Evolutionary conservation across 2,797 vertebrate genomes (phyloP).

Genomic region (Pagetopsis macropterus): DNA sequence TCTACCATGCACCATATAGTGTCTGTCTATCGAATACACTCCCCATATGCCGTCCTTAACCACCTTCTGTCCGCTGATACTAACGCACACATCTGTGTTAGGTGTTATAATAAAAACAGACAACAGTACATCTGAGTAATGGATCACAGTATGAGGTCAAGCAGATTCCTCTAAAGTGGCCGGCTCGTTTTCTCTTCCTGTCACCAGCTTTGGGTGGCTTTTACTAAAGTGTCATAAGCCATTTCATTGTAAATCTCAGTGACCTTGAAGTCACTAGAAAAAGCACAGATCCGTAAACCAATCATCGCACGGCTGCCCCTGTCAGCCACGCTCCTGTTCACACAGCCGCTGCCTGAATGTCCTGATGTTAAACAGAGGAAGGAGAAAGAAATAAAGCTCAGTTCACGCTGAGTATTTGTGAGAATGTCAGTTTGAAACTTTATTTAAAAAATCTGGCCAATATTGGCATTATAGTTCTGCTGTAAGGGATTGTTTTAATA

Average conservation of each 20-base stretch:
- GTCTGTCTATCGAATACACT: constrained; percentile 80
- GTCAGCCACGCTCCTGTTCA: constrained; percentile 90
- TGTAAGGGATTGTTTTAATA: constrained; percentile 45
- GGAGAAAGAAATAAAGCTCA: constrained; percentile 65
- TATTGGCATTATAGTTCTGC: constrained; percentile 20
- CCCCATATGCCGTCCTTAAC: constrained; percentile 84
- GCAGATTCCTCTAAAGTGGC: constrained; percentile 86
- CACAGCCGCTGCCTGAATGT: constrained; percentile 78
- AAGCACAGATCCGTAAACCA: constrained; percentile 93
- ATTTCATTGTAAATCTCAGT: constrained; percentile 93
- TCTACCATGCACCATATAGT: constrained; percentile 67
- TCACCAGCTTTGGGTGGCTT: constrained; percentile 90
- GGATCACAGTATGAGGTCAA: constrained; percentile 86
- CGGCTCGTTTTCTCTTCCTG: constrained; percentile 82
- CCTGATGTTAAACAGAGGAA: constrained; percentile 79
- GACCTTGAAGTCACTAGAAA: constrained; percentile 94
- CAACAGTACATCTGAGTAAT: constrained; percentile 66
- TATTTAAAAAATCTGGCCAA: constrained; percentile 40
- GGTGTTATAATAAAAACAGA: constrained; percentile 67
- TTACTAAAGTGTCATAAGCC: constrained; percentile 89
- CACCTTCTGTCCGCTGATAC: constrained; percentile 78
- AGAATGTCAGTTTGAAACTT: constrained; percentile 51
- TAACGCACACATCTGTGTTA: constrained; percentile 66
- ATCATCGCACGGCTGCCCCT: constrained; percentile 91
- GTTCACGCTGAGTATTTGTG: constrained; percentile 51